phyloP scores from a whole-genome alignment of 2,888 invertebrate genomes.

The Plutella xylostella region DNA sequence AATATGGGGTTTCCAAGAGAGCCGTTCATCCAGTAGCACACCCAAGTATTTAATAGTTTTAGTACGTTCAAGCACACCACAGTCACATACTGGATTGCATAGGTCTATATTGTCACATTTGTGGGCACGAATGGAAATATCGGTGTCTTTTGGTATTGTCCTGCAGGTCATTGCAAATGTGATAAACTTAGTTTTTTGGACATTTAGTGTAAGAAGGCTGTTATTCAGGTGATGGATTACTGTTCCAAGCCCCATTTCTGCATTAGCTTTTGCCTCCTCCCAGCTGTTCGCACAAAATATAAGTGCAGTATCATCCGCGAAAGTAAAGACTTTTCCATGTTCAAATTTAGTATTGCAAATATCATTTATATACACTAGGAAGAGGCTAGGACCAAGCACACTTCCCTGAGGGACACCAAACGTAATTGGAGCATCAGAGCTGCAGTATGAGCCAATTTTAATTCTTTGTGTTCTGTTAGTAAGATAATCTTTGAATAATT shows the following conservation, averaged over 20 bases:
- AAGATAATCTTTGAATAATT: constrained; percentile 13
- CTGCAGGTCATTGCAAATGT: no score
- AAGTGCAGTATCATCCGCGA: constrained; percentile 1
- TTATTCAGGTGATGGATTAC: no score
- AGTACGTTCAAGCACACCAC: background rate
- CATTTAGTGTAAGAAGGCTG: no score
- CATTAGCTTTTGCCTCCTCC: background rate
- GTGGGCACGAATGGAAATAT: background rate
- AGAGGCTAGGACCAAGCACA: background rate
- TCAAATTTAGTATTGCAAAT: background rate
- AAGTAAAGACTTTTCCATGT: background rate
- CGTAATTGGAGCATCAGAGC: background rate
- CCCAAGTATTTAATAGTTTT: background rate
- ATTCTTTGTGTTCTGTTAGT: background rate
- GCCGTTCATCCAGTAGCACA: background rate
- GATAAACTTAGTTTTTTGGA: background rate
- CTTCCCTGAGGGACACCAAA: constrained; percentile 1
- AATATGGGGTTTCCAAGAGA: background rate
- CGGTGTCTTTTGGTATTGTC: background rate
- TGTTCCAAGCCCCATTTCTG: background rate
- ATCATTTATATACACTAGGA: constrained; percentile 2
- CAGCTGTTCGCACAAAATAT: background rate
- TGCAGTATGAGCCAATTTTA: background rate
- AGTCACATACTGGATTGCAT: background rate
- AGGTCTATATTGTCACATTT: background rate